Evolutionary conservation across 1,140 invertebrate species (phyloP), one percentile per base, ranked within the genome.

Genomic region (Steinernema khuongi): DNA sequence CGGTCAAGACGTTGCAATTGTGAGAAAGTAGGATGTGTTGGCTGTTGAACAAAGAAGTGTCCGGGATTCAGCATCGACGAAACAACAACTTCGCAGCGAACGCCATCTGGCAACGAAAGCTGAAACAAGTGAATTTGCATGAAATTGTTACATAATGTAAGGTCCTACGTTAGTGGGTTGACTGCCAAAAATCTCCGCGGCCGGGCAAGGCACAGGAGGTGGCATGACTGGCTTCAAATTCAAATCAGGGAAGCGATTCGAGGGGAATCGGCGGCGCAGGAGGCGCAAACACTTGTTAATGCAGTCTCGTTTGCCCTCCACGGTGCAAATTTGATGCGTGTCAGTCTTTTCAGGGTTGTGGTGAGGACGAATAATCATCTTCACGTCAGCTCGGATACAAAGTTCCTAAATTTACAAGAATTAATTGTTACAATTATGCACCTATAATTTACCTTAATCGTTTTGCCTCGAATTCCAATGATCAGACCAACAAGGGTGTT

Each of bases 31-130:
- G 94, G 93, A 88, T 97, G 94, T 66, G 92, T 91, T 11, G 93
- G 93, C 84, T 95, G 91, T 84, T 97, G 94, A 32, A 97, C 88
- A 87, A 97, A 97, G 79, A 96, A 88, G 83, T 94, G 92, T 69
- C 91, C 90, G 22, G 92, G 91, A 78, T 90, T 90, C 4, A 94
- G 89, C 76, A 95, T 89, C 78, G 90, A 91, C 79, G 91, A 93
- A 44, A 97, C 88, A 41, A 91, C 89, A 0, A 95, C 91, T 86
- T 97, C 94, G 82, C 94, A 93, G 82, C 92, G 92, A n/a, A 96
- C 91, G 44, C 91, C 92, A 83, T 93, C 92, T 72, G 94, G 90
- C 66, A 97, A 87, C 80, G 90, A 90, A 73, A 96, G 87, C 90
- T 93, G 87, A 79, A 89, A 88, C 14, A 75, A 74, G 26, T 68